Base-by-base conservation (phyloP, 2,797 vertebrate species). In the Euphonia xanthogaster region DNA sequence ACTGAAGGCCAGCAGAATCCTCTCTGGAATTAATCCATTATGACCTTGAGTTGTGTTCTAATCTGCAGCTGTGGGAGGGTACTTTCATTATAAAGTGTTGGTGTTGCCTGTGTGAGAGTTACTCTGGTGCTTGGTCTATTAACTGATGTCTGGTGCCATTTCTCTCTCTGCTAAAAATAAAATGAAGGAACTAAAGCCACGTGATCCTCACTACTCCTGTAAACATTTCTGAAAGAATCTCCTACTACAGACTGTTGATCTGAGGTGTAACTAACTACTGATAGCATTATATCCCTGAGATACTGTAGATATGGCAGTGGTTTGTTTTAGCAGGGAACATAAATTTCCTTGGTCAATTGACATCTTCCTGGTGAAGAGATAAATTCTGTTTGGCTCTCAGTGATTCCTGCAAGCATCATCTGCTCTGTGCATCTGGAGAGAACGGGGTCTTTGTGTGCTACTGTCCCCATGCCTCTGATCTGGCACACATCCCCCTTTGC, bases 241-340 rank as follows among this genome's bases (percentile, higher is more conserved):
- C 4, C 30, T 87, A 47, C 71, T 86, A 35, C 57, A 61, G 42
- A 17, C 76, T 50, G 67, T 92, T 92, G 79, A 33, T 93, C 85
- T 16, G 42, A 94, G 79, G 60, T 96, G 70, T 89, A 93, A 58
- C 53, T 93, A 88, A 71, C 85, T 76, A 45, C 40, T 87, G 53
- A 73, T 96, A 94, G 93, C 6, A 0, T 93, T 88, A 74, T 94
- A 83, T 90, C 31, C 75, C 87, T 92, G 35, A 75, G 92, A 91
- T 86, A 51, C 71, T 74, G 47, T 50, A 73, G 93, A 57, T 62
- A 51, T 30, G 71, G 42, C 78, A 68, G 76, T 40, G 40, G 62
- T 96, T 96, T 88, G 71, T 91, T 87, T 92, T 74, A 90, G 22
- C 73, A 82, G 70, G 75, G 57, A 93, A 22, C 9, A 5, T 95